These are phyloP conservation scores for Vollenhovia emeryi DNA, from an alignment of 1,140 invertebrate species.

Conservation along the genomic window DNA sequence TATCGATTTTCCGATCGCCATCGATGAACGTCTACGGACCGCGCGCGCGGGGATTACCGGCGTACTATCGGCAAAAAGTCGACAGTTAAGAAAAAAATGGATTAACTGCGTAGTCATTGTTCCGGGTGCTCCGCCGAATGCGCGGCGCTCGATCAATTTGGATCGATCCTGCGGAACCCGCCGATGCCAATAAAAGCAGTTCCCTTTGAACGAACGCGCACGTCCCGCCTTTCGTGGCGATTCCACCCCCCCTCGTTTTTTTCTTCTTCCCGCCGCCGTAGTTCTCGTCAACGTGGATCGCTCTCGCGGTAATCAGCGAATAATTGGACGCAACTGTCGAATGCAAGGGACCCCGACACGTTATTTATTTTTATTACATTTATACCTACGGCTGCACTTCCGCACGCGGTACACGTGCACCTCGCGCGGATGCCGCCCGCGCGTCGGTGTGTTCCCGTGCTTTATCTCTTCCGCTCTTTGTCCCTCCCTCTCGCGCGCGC, in stretches of 20 bases:
- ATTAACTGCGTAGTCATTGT: conserved; percentile 27
- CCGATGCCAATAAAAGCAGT: conserved; percentile 24
- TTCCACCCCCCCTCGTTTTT: neutral
- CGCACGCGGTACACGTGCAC: neutral
- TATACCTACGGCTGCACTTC: neutral
- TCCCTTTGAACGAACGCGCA: conserved; percentile 7
- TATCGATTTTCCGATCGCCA: conserved; percentile 18
- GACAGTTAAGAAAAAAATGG: conserved; percentile 40
- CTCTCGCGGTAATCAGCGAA: neutral
- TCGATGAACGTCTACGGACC: neutral
- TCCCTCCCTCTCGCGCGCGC: neutral
- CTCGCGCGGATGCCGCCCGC: neutral
- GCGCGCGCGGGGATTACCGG: neutral
- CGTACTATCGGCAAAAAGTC: neutral
- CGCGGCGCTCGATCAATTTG: conserved; percentile 24
- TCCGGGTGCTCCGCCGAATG: neutral
- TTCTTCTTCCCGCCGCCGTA: neutral
- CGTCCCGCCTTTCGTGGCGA: neutral
- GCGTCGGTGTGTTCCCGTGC: neutral
- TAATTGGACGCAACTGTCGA: conserved; percentile 6
- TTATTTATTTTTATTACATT: conserved; percentile 32
- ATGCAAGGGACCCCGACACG: no score
- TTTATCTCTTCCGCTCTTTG: neutral
- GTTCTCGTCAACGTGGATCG: neutral
- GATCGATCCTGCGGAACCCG: conserved; percentile 36